phyloP scores from a whole-genome alignment of 2,888 invertebrate genomes.

The Caenorhabditis uteleia region DNA sequence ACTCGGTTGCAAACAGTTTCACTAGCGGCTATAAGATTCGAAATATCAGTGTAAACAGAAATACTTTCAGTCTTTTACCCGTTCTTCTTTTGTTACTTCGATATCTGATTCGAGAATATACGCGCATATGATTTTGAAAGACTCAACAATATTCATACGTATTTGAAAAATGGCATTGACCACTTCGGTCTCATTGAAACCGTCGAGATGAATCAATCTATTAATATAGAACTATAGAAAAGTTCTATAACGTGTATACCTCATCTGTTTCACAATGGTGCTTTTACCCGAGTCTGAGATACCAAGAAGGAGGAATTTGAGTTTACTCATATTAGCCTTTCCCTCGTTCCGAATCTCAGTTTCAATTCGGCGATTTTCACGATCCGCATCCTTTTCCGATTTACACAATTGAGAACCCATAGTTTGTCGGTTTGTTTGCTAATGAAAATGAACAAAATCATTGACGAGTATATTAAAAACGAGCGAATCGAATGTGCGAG shows the following conservation, averaged over 20 bases:
- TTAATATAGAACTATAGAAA: not conserved
- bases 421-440: too few species aligned
- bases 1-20: constrained; percentile 24
- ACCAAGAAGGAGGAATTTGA: constrained; percentile 20
- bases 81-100: constrained; percentile 3
- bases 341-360: constrained; percentile 18
- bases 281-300: constrained; percentile 43
- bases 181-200: constrained; percentile 39
- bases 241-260: constrained; percentile 14
- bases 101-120: constrained; percentile 19
- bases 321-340: constrained; percentile 16
- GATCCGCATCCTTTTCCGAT: constrained; percentile 18
- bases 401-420: constrained; percentile 33
- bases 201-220: constrained; percentile 28
- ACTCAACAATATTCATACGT: constrained; percentile 37
- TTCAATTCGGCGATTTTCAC: constrained; percentile 21
- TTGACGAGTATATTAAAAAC: too few species aligned
- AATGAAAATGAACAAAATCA: too few species aligned
- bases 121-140: constrained; percentile 25
- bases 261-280: constrained; percentile 51
- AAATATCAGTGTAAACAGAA: not conserved
- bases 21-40: constrained; percentile 11
- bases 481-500: too few species aligned
- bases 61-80: constrained; percentile 3
- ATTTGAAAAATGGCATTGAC: constrained; percentile 41